A percentile compares a stretch with the other conserved stretches of the same genome.
Conservation (phyloP, 2,797 vertebrate genomes). For the Gallinago solitaria region DNA sequence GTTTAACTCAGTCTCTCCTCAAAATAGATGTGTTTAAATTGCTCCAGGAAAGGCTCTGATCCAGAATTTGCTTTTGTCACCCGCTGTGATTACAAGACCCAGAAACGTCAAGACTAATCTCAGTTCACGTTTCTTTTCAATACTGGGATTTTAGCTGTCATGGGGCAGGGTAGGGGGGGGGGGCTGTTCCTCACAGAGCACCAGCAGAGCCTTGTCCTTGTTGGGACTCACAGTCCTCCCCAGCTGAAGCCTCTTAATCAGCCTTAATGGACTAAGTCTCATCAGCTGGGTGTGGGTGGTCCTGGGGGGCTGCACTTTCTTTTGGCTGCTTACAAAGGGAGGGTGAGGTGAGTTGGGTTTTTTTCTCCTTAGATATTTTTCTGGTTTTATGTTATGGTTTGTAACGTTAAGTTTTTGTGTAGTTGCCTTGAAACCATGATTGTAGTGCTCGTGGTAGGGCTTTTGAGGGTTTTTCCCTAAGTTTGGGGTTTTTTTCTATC, state of each 20-base stretch:
- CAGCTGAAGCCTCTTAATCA: slow-evolving; percentile 4
- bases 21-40: slow-evolving; percentile 13
- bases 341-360: fast-evolving
- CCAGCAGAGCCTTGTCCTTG: neutral
- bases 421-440: fast-evolving
- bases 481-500: fast-evolving
- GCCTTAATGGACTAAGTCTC: neutral
- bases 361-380: fast-evolving
- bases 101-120: slow-evolving; percentile 54
- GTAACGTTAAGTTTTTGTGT: fast-evolving
- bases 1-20: neutral
- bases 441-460: fast-evolving
- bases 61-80: slow-evolving; percentile 47
- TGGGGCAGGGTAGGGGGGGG: neutral
- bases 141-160: neutral
- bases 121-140: neutral
- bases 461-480: neutral
- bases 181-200: neutral
- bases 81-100: slow-evolving; percentile 45
- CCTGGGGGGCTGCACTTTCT: neutral
- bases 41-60: slow-evolving; percentile 31
- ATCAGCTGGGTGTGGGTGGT: neutral
- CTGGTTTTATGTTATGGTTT: fast-evolving
- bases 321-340: neutral
- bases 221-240: neutral